phyloP scores from a whole-genome alignment of 2,113 vertebrate genomes.

The Propithecus coquereli region DNA sequence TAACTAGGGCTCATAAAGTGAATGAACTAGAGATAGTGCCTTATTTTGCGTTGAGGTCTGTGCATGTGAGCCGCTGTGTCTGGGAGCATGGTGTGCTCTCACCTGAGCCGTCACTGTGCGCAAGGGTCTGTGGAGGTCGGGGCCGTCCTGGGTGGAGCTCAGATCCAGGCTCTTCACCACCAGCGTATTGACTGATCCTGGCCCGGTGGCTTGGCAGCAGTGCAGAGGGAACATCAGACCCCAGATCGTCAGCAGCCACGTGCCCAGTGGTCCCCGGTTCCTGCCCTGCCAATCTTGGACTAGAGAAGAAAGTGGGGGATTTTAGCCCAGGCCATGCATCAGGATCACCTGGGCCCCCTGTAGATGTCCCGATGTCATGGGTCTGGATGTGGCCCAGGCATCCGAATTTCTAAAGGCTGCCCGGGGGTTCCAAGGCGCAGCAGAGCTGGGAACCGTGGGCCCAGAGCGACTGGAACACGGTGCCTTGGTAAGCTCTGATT shows the following conservation, averaged over 20 bases:
- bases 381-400: background rate
- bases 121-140: too few relatives aligned
- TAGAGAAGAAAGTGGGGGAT: background rate
- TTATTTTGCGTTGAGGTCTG: background rate
- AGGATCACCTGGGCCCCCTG: background rate
- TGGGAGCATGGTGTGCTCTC: fast-evolving
- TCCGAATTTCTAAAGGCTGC: background rate
- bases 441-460: background rate
- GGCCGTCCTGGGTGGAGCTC: background rate
- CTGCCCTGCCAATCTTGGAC: background rate
- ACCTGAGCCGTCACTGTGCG: background rate
- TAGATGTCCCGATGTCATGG: background rate
- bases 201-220: background rate
- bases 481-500: background rate
- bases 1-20: background rate
- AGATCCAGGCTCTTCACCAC: background rate
- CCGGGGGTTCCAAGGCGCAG: background rate
- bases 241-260: fast-evolving
- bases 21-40: background rate
- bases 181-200: too few relatives aligned
- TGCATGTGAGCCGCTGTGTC: too few relatives aligned
- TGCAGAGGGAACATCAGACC: background rate
- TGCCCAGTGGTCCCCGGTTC: background rate
- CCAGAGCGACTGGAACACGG: background rate
- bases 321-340: background rate